These are phyloP conservation scores for Coreoperca whiteheadi DNA, from an alignment of 2,113 vertebrate genomes.

Conservation along the genomic window DNA sequence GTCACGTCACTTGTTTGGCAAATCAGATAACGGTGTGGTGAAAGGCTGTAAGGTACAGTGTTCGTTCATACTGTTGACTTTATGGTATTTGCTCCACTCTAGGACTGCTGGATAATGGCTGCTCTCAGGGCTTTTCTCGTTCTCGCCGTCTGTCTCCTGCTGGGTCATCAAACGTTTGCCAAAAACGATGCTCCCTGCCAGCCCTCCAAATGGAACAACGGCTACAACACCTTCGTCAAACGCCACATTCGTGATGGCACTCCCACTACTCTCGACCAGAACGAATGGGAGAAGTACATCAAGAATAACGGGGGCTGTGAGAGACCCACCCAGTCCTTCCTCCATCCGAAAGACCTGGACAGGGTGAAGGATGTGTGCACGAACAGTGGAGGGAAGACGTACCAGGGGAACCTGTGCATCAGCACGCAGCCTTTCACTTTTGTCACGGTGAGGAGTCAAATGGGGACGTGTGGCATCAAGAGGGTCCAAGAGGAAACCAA, in stretches of 20 bases:
- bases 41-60: not conserved
- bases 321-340: constrained; percentile 85
- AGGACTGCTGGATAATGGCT: constrained; percentile 62
- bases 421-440: constrained; percentile 78
- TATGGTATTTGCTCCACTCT: not conserved
- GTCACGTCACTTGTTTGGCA: not conserved
- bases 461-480: constrained; percentile 73
- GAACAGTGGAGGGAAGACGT: constrained; percentile 64
- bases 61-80: not conserved
- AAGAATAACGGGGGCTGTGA: constrained; percentile 61
- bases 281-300: constrained; percentile 76
- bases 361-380: constrained; percentile 78
- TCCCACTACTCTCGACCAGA: constrained; percentile 56
- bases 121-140: constrained; percentile 14
- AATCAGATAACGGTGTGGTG: not conserved
- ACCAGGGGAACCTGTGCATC: constrained; percentile 82
- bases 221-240: constrained; percentile 66
- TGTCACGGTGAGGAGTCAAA: constrained; percentile 74
- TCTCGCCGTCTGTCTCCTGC: constrained; percentile 55
- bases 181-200: constrained; percentile 76
- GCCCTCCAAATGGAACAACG: constrained; percentile 73
- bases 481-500: constrained; percentile 72
- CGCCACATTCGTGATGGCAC: constrained; percentile 72
- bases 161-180: constrained; percentile 21
- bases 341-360: constrained; percentile 62